Evolutionary conservation across 2,797 vertebrate genomes (phyloP), one percentile per base, ranked within the genome.

Genomic region (Pyrocephalus nanus): DNA sequence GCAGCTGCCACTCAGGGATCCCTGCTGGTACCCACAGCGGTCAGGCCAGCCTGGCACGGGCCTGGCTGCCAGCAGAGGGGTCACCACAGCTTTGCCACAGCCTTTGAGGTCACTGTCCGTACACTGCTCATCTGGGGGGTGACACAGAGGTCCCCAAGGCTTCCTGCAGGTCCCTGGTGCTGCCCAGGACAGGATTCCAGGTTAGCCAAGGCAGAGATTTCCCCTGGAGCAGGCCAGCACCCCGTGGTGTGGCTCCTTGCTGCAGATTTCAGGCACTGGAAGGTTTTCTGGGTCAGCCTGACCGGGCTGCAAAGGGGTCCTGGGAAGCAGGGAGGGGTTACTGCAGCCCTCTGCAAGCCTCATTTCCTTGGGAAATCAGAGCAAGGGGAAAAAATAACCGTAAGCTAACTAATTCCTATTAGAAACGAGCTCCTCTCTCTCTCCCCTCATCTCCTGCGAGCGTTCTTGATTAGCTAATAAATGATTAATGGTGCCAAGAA

Each of bases 391-490:
- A 92, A 88, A 92, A 95, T 60, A 90, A 82, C 95, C 75, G 0
- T 15, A 6, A 89, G 92, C 76, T 57, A 88, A 54, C 58, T 75
- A 81, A 93, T 90, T 90, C 92, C 92, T 92, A 16, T 71, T 70
- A 86, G 86, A 83, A 92, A 55, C 1, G 32, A 94, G 94, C 72
- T 87, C 14, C 88, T 76, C 86, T 57, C n/a, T 26, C 86, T 74
- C 86, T 74, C 76, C 38, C 62, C 80, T 90, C 94, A 38, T 94
- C 95, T 94, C 94, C 95, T 51, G 90, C 15, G 38, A 94, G 88
- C 19, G 23, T 8, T 89, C 95, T 82, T 94, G 96, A 96, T 95
- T 94, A 95, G 92, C 93, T 96, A 90, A 95, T 96, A 94, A 96
- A 95, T 95, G 94, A 96, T 96, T 95, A 94, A 96, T 95, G 55